Conservation (phyloP, 2,888 invertebrate genomes). For the Bimastos eiseni region DNA sequence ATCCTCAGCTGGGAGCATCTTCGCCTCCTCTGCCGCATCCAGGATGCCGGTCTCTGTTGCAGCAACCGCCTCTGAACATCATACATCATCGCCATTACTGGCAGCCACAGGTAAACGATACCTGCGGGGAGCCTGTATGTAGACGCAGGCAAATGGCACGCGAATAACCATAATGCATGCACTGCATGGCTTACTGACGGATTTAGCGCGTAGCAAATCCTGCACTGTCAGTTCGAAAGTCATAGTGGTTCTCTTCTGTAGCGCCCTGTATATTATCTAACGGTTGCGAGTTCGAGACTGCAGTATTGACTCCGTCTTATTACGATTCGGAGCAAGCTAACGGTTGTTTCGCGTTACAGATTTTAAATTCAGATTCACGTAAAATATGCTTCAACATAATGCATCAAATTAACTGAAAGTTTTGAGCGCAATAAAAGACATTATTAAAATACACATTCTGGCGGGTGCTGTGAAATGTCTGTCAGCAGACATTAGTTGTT, state of each 20-base stretch:
- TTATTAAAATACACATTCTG: not conserved
- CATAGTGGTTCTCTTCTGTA: not conserved
- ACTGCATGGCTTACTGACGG: not conserved
- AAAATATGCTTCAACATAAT: too few species aligned
- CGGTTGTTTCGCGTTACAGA: not conserved
- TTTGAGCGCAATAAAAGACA: not conserved
- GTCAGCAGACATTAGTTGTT: not conserved
- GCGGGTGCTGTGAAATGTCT: not conserved
- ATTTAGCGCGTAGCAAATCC: not conserved
- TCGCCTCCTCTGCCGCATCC: not conserved
- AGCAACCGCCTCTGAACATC: not conserved
- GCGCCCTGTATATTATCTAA: not conserved
- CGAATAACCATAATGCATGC: not conserved
- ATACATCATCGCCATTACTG: slow-evolving; percentile 6
- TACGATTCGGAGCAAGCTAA: not conserved
- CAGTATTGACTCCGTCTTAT: not conserved
- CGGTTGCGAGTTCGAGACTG: not conserved
- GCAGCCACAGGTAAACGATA: not conserved
- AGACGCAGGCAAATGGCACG: not conserved
- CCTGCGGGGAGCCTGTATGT: not conserved
- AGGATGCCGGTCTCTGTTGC: not conserved
- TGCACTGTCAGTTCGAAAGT: not conserved
- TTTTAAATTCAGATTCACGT: not conserved
- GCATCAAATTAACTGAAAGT: not conserved
- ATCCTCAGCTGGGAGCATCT: not conserved